Conservation (phyloP, 2,888 invertebrate genomes). For the Helobdella robusta region DNA sequence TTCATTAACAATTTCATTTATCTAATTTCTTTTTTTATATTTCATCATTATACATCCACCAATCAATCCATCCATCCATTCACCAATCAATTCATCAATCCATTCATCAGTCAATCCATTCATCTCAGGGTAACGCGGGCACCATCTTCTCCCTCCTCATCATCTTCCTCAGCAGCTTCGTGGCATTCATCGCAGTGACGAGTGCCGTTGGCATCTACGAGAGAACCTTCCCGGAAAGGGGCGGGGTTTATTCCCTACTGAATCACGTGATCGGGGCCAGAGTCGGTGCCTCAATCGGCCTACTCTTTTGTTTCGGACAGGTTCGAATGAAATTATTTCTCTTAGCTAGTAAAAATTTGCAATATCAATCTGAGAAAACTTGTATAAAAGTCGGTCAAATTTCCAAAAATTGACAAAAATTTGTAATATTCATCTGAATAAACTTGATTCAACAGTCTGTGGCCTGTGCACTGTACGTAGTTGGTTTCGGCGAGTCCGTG, state of each 20-base stretch:
- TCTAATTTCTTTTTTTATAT: no score
- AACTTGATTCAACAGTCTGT: no score
- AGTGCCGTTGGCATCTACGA: conserved; percentile 95
- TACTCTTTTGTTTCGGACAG: conserved; percentile 92
- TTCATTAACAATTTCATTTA: no score
- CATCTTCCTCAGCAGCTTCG: conserved; percentile 60
- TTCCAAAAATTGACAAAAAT: no score
- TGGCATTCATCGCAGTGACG: conserved; percentile 80
- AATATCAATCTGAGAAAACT: no score
- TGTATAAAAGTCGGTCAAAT: no score
- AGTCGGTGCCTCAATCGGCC: conserved; percentile 81
- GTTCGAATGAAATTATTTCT: conserved; percentile 51
- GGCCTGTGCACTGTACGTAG: conserved; percentile 85
- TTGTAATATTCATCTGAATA: no score
- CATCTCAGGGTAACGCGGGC: conserved; percentile 53
- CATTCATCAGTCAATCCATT: no score
- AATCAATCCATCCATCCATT: no score
- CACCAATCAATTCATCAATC: no score
- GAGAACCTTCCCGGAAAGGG: conserved; percentile 83
- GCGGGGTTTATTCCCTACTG: conserved; percentile 90
- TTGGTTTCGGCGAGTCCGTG: conserved; percentile 94
- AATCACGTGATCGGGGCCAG: conserved; percentile 86
- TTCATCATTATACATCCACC: no score
- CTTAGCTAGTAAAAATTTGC: no score
- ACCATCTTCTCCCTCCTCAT: conserved; percentile 51